These are phyloP conservation scores for Lethocerus indicus DNA, from an alignment of 1,140 invertebrate genomes.

Conservation along the genomic window DNA sequence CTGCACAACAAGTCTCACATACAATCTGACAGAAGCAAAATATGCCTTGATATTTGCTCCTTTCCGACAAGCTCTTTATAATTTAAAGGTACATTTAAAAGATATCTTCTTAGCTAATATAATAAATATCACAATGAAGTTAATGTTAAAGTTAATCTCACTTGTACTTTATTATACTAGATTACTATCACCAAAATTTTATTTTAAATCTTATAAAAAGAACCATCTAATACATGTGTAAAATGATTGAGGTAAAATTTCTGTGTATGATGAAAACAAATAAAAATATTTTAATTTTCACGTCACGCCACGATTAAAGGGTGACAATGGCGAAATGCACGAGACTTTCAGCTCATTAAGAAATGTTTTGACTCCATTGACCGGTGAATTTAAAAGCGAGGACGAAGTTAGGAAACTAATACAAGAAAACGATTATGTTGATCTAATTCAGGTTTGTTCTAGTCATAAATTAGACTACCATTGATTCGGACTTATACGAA, in stretches of 20 bases:
- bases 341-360: slow-evolving; percentile 36
- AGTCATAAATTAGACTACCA: background rate
- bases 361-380: slow-evolving; percentile 34
- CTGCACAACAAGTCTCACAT: slow-evolving; percentile 44
- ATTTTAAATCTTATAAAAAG: too few species aligned
- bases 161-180: too few species aligned
- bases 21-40: slow-evolving; percentile 44
- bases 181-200: too few species aligned
- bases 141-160: too few species aligned
- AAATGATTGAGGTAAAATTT: too few species aligned
- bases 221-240: too few species aligned
- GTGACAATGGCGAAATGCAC: slow-evolving; percentile 38
- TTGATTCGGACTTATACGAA: too few species aligned
- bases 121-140: too few species aligned
- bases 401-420: slow-evolving; percentile 31
- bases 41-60: slow-evolving; percentile 47
- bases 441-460: slow-evolving; percentile 24
- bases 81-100: slow-evolving; percentile 12
- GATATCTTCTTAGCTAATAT: too few species aligned
- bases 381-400: slow-evolving; percentile 34
- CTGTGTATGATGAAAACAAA: background rate
- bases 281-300: slow-evolving; percentile 2
- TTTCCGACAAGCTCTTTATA: slow-evolving; percentile 26
- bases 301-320: too few species aligned
- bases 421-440: slow-evolving; percentile 39